Evolutionary conservation across 2,797 vertebrate genomes (phyloP).

Genomic region (Cryptoblepharus egeriae): DNA sequence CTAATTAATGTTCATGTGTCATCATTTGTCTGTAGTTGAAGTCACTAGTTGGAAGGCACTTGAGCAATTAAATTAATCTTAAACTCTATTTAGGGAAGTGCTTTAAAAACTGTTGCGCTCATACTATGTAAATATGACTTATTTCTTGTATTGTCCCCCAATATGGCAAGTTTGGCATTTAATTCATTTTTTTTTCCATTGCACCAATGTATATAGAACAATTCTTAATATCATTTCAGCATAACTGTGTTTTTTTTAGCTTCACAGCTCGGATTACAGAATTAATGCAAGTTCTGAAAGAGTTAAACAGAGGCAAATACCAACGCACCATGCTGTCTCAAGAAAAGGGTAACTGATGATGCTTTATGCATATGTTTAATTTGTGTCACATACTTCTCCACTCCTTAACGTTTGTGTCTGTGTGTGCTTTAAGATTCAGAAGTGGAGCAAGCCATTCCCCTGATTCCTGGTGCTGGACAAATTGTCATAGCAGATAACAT

Average conservation of each 20-base stretch:
- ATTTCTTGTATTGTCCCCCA: neutral
- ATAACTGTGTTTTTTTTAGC: constrained; percentile 71
- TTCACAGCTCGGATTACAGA: constrained; percentile 97
- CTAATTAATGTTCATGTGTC: neutral
- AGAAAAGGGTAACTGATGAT: constrained; percentile 83
- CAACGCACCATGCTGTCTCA: constrained; percentile 94
- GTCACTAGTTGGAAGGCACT: too few relatives aligned
- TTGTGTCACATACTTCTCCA: constrained; percentile 12
- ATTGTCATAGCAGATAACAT: constrained; percentile 90
- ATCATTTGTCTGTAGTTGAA: neutral
- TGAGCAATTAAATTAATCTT: neutral
- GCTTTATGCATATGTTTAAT: neutral
- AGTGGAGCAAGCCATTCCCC: constrained; percentile 67
- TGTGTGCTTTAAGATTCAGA: constrained; percentile 75
- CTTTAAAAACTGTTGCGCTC: neutral
- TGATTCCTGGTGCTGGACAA: constrained; percentile 90
- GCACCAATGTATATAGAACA: constrained; percentile 9
- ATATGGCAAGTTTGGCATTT: neutral
- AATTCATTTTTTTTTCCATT: neutral
- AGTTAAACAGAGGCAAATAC: constrained; percentile 93
- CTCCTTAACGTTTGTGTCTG: constrained; percentile 52
- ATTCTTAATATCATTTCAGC: constrained; percentile 9
- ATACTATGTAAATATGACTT: neutral
- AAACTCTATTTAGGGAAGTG: too few relatives aligned
- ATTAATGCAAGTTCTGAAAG: constrained; percentile 94